These are phyloP conservation scores for Trichoplusia ni DNA, from an alignment of 1,140 invertebrate species.

Conservation along the genomic window DNA sequence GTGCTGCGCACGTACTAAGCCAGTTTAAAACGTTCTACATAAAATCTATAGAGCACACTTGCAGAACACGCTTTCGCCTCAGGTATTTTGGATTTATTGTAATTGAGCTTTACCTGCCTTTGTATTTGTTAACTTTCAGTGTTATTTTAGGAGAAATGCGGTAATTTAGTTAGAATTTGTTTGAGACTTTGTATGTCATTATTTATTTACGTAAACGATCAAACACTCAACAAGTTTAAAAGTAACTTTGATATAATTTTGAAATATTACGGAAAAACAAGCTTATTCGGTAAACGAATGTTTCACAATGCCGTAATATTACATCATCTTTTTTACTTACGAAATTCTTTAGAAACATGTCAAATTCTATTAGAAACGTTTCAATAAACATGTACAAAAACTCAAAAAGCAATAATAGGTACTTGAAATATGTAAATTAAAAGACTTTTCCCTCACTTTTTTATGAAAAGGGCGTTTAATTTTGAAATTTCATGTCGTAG, in stretches of 20 bases:
- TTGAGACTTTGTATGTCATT: neutral
- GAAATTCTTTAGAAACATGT: neutral
- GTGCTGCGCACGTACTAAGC: constrained; percentile 44
- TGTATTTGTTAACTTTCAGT: no score
- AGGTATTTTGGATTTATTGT: no score
- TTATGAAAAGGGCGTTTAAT: constrained; percentile 45
- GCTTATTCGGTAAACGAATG: constrained; percentile 3
- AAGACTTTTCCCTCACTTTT: constrained; percentile 8
- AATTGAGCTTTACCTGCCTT: no score
- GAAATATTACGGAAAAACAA: neutral
- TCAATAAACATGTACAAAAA: neutral
- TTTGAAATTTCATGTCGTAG: constrained; percentile 50
- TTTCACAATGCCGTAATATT: neutral
- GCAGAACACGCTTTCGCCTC: neutral
- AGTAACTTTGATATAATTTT: constrained; percentile 8
- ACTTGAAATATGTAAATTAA: constrained; percentile 9
- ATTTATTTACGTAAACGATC: neutral
- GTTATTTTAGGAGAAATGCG: no score
- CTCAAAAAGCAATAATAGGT: neutral
- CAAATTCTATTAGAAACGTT: neutral
- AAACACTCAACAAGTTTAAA: neutral
- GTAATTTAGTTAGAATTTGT: no score
- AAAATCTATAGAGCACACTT: constrained; percentile 8
- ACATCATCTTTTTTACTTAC: neutral
- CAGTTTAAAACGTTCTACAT: constrained; percentile 44